Conservation (phyloP, 2,888 invertebrate genomes). For the Maniola hyperantus region DNA sequence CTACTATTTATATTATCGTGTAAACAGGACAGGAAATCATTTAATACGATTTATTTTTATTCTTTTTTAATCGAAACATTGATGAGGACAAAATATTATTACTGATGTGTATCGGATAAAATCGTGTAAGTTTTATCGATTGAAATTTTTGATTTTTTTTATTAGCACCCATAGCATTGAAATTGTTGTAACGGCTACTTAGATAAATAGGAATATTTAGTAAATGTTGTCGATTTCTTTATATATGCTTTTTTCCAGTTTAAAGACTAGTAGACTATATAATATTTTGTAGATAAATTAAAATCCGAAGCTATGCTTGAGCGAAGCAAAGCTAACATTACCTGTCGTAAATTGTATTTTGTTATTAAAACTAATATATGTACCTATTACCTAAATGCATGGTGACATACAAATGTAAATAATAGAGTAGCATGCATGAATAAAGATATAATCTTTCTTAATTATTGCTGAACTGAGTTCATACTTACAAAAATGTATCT, state of each 20-base stretch:
- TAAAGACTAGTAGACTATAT: neutral
- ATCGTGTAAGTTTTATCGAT: neutral
- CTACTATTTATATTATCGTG: too few relatives aligned
- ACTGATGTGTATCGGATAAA: neutral
- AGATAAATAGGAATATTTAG: neutral
- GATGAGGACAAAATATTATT: too few relatives aligned
- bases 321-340: slow-evolving; percentile 16
- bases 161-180: neutral
- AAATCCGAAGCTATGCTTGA: slow-evolving; percentile 1
- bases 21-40: too few relatives aligned
- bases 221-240: neutral
- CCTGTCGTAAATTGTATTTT: neutral
- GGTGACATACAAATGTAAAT: neutral
- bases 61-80: too few relatives aligned
- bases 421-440: slow-evolving; percentile 10
- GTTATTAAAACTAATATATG: neutral
- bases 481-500: too few relatives aligned
- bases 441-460: neutral
- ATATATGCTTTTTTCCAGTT: neutral
- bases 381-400: neutral
- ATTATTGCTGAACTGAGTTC: too few relatives aligned
- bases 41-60: too few relatives aligned
- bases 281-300: neutral
- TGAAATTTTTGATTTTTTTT: neutral
- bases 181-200: too few relatives aligned